Conservation (phyloP, 2,797 vertebrate species). For the Enteromius treurensis region DNA sequence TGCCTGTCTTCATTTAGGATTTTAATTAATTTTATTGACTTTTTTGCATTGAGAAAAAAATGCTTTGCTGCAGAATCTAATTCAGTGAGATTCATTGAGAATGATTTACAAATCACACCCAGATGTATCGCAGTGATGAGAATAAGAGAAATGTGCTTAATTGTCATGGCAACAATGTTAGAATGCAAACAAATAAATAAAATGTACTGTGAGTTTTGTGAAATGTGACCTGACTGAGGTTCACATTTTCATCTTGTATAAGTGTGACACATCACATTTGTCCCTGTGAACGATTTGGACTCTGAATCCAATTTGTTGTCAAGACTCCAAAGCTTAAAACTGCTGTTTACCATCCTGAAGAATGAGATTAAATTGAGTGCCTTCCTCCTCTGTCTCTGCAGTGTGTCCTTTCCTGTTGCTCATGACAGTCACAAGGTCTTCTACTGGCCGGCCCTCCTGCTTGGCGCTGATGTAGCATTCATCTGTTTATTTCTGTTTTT, state of each 20-base stretch:
- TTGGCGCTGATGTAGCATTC: constrained; percentile 57
- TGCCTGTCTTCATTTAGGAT: background rate
- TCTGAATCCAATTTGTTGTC: constrained; percentile 7
- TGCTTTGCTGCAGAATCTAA: background rate
- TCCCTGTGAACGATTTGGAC: constrained; percentile 7
- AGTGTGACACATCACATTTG: background rate
- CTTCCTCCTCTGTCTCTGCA: constrained; percentile 9
- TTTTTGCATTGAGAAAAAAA: background rate
- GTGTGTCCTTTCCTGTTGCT: constrained; percentile 57
- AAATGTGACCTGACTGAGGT: background rate
- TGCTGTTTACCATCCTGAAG: constrained; percentile 22
- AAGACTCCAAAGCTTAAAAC: constrained; percentile 12
- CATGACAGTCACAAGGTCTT: constrained; percentile 77
- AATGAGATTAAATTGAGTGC: constrained; percentile 15
- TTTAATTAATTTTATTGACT: background rate
- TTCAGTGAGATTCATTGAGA: background rate
- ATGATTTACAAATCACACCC: background rate
- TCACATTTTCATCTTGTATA: background rate
- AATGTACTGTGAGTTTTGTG: background rate
- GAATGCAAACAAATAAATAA: background rate
- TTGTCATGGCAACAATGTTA: background rate
- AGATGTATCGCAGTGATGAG: background rate
- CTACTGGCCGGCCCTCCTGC: constrained; percentile 57
- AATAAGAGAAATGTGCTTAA: background rate
- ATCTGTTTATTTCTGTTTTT: constrained; percentile 67